Evolutionary conservation across 2,888 invertebrate genomes (phyloP).

Genomic region (Gandaritis pyraliata): DNA sequence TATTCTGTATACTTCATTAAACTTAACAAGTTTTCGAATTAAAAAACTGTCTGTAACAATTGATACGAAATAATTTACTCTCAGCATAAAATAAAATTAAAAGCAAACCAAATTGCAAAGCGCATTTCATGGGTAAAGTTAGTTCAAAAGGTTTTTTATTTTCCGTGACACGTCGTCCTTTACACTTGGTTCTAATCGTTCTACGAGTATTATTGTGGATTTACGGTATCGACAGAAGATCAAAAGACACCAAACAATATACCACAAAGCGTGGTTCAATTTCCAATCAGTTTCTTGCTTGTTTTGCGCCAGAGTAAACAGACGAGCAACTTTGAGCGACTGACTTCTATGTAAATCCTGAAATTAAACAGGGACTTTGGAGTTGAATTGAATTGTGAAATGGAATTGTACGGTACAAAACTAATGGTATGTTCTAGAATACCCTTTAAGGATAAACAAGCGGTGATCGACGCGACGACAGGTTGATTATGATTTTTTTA

Average conservation of each 20-base stretch:
- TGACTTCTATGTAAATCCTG: slow-evolving; percentile 21
- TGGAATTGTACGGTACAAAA: neutral
- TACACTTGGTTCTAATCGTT: slow-evolving; percentile 5
- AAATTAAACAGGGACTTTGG: slow-evolving; percentile 21
- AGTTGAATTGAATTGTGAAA: slow-evolving; percentile 4
- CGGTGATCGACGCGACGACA: too few relatives aligned
- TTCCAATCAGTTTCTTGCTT: slow-evolving; percentile 39
- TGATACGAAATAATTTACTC: too few relatives aligned
- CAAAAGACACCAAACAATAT: slow-evolving; percentile 22
- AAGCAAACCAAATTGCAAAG: too few relatives aligned
- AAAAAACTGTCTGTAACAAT: too few relatives aligned
- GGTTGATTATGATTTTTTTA: too few relatives aligned
- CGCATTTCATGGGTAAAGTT: too few relatives aligned
- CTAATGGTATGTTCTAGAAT: too few relatives aligned
- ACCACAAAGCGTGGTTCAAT: slow-evolving; percentile 30
- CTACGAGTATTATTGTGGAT: slow-evolving; percentile 11
- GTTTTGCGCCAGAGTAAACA: slow-evolving; percentile 39
- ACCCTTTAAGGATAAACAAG: too few relatives aligned
- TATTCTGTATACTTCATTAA: too few relatives aligned
- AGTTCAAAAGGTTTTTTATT: too few relatives aligned
- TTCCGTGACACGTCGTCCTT: neutral
- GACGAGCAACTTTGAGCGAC: slow-evolving; percentile 25
- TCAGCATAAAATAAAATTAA: too few relatives aligned
- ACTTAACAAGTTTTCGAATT: too few relatives aligned
- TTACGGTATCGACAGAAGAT: slow-evolving; percentile 14